Evolutionary conservation across 2,113 vertebrate genomes (phyloP).

Genomic region (Opisthocomus hoazin): DNA sequence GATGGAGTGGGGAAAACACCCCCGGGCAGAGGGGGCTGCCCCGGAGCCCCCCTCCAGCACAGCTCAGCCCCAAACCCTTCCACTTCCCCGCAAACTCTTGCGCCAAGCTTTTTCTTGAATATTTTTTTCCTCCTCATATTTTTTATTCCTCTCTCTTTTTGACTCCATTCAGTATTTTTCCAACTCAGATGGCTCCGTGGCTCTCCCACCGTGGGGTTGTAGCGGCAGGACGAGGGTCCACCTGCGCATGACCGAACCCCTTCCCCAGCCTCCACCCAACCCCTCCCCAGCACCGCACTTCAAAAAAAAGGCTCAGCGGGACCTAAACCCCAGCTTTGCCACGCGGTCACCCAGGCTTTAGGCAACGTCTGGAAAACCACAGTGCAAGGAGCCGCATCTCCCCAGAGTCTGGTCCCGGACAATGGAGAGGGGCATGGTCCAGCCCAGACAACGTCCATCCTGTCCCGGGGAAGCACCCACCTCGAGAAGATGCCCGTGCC

Average conservation of each 20-base stretch:
- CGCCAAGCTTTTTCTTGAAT: neutral
- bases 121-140: too few species aligned
- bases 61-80: neutral
- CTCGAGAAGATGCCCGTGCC: accelerated
- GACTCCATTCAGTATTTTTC: neutral
- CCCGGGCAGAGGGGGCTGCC: neutral
- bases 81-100: neutral
- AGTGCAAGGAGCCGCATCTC: neutral
- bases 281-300: accelerated
- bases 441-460: neutral
- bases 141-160: neutral
- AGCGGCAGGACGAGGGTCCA: neutral
- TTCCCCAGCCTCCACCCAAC: neutral
- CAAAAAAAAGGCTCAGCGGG: neutral
- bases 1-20: neutral
- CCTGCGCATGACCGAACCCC: accelerated
- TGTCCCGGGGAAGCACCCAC: neutral
- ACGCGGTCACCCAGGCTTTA: accelerated
- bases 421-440: neutral
- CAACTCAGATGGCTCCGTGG: neutral
- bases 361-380: neutral
- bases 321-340: neutral
- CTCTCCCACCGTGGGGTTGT: neutral
- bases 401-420: neutral
- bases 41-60: neutral